These are phyloP conservation scores for Geotrupes spiniger DNA, from an alignment of 2,888 invertebrate species.

Conservation along the genomic window DNA sequence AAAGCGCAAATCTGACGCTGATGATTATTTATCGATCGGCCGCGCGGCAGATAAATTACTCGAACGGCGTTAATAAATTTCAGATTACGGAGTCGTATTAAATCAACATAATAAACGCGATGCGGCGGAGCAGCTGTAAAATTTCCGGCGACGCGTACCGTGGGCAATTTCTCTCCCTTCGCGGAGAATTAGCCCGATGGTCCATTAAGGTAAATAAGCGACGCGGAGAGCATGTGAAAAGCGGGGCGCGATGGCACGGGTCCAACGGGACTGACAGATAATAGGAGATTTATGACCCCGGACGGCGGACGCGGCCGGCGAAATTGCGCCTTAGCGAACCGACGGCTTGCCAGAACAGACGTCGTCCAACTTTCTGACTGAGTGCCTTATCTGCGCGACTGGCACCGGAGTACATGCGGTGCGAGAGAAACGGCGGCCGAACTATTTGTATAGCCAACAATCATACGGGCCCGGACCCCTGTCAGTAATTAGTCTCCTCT, in stretches of 20 bases:
- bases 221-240: neutral
- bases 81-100: too few species aligned
- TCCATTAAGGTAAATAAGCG: conserved; percentile 1
- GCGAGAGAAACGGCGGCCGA: too few species aligned
- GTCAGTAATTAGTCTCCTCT: conserved; percentile 6
- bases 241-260: conserved; percentile 1
- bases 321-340: neutral
- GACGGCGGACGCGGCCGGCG: neutral
- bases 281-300: neutral
- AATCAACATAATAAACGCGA: too few species aligned
- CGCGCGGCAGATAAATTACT: too few species aligned
- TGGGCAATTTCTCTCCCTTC: too few species aligned
- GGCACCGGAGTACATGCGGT: neutral
- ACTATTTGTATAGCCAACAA: conserved; percentile 7
- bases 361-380: conserved; percentile 4
- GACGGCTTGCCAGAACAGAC: neutral
- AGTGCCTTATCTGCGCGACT: neutral
- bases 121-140: too few species aligned
- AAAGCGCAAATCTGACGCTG: too few species aligned
- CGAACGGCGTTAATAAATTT: too few species aligned
- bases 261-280: conserved; percentile 2
- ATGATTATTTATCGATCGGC: too few species aligned
- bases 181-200: neutral
- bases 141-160: too few species aligned
- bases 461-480: conserved; percentile 3